Evolutionary conservation across 30 jellyfish, hydroid and myxozoan genomes (phyloP).

Genomic region (Hydra vulgaris): DNA sequence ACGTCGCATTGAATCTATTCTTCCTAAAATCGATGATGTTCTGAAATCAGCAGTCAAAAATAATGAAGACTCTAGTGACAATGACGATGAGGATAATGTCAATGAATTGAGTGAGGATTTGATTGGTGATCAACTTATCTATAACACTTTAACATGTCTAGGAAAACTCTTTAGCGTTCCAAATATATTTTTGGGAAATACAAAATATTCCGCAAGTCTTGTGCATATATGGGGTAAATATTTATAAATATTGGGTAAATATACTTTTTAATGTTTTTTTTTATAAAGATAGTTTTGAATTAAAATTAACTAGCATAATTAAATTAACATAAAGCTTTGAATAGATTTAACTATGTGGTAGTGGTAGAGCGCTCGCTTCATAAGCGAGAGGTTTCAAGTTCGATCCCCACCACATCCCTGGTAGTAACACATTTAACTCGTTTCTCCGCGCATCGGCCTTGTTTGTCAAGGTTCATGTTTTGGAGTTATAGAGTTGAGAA

Average conservation of each 20-base stretch:
- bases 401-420: too few relatives aligned
- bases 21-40: conserved; percentile 33
- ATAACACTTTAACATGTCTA: conserved; percentile 14
- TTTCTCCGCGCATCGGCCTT: too few relatives aligned
- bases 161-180: conserved; percentile 20
- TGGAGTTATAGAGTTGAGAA: too few relatives aligned
- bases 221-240: not conserved
- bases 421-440: too few relatives aligned
- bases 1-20: conserved; percentile 17
- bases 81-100: conserved; percentile 20
- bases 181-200: not conserved
- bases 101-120: not conserved
- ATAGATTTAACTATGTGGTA: too few relatives aligned
- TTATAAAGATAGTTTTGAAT: too few relatives aligned
- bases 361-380: too few relatives aligned
- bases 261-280: not conserved
- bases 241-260: not conserved
- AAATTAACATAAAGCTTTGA: too few relatives aligned
- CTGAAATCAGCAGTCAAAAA: conserved; percentile 1
- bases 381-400: too few relatives aligned
- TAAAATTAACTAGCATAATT: too few relatives aligned
- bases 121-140: not conserved
- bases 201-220: not conserved
- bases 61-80: not conserved
- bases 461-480: too few relatives aligned